Base-by-base conservation (phyloP, 2,888 invertebrate species). In the Caenorhabditis japonica region DNA sequence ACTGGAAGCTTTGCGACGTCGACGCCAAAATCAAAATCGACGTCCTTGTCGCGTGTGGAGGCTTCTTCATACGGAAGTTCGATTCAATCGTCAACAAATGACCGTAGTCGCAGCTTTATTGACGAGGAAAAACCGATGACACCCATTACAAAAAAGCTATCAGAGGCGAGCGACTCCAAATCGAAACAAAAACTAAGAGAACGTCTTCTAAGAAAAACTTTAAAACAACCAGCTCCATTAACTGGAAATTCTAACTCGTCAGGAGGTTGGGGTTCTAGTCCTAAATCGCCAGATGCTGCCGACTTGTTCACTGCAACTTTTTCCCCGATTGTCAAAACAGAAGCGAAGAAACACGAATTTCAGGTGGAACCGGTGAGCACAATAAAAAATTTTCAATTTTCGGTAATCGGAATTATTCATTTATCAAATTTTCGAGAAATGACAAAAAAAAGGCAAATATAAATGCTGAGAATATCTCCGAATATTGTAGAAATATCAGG, bases 121-220 rank as follows among this genome's bases (percentile, higher is more conserved):
- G 75, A 38, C 27, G 62, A 62, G 12, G 39, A 53, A 13, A 27
- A 15, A 17, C 19, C 43, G 3, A 30, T 71, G 41, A 73, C 79
- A 5, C 81, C 81, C 2, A 79, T 79, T 2, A 73, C 79, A 2
- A 70, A 68, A 30, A 64, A 70, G n/a, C 58, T 79, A 5, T 2
- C 38, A 1, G 58, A 58, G 0, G 19, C 68, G 8, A 39, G 17
- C 10, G 81, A 79, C 44, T 0, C 15, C 4, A 61, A 43, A 12
- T 75, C 79, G 10, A 76, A 77, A 34, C 81, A 81, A 44, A 66
- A 75, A 17, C 58, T 81, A 13, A 39, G 81, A 17, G 81, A 81
- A 56, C 61, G 81, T 3, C 52, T 81, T 12, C 56, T 81, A 23
- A 66, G 78, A 49, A 81, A 80, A 49, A 53, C 51, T 2, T 10